Percentiles rank a stretch among this genome's conserved stretches.
Evolutionary conservation across 2,888 invertebrate species (phyloP).

Genomic region (Drosophila recens): DNA sequence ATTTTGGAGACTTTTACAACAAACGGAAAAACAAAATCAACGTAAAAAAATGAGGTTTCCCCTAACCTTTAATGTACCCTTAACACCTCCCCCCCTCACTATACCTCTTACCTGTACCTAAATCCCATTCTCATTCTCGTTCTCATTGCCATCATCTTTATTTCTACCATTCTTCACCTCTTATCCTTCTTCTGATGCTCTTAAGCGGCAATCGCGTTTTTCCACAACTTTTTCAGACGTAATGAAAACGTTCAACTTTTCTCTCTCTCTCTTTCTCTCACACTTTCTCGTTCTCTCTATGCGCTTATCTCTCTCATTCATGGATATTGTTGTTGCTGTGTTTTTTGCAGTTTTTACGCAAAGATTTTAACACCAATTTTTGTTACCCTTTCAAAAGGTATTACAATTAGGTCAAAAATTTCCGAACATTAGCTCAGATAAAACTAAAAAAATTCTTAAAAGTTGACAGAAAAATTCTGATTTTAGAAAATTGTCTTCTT

Average conservation of each 20-base stretch:
- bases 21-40: too few species aligned
- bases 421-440: too few species aligned
- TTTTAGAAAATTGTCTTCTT: too few species aligned
- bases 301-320: conserved; percentile 18
- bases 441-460: too few species aligned
- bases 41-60: too few species aligned
- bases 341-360: conserved; percentile 7
- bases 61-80: too few species aligned
- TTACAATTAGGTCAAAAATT: background rate
- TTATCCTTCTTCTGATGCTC: conserved; percentile 49
- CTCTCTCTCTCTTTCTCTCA: background rate
- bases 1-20: too few species aligned
- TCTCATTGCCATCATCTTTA: conserved; percentile 17
- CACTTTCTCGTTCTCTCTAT: background rate
- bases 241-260: conserved; percentile 78
- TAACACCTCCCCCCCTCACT: conserved; percentile 6
- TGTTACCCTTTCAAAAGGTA: background rate
- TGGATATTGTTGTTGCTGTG: conserved; percentile 13
- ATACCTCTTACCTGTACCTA: background rate
- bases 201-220: conserved; percentile 79
- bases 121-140: conserved; percentile 4
- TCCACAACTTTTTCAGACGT: conserved; percentile 79
- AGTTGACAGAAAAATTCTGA: too few species aligned
- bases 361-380: conserved; percentile 22
- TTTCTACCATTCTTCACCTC: conserved; percentile 1